Conservation (phyloP, 2,797 vertebrate species). For the Delichon dasypus region DNA sequence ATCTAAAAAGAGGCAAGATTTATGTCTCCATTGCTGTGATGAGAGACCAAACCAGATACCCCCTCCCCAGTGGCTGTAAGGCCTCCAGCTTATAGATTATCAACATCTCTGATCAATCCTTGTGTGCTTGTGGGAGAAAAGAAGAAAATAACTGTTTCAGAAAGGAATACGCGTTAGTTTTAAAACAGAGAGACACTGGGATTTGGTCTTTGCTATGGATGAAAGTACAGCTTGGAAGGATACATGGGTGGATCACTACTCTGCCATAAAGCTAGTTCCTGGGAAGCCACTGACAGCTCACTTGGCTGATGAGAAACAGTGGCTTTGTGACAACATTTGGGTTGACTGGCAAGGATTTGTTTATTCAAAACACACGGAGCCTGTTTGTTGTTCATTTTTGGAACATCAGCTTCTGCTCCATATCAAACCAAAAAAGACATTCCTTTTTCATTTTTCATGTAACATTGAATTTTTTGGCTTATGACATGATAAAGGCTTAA, state of each 20-base stretch:
- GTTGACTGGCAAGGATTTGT: background rate
- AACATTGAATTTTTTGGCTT: background rate
- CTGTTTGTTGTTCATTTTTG: slow-evolving; percentile 1
- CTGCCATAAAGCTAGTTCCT: slow-evolving; percentile 4
- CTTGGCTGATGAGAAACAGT: slow-evolving; percentile 53
- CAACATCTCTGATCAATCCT: background rate
- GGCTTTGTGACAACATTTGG: slow-evolving; percentile 19
- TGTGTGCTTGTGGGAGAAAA: background rate
- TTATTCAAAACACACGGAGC: slow-evolving; percentile 31
- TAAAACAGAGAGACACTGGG: background rate
- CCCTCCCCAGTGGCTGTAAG: background rate
- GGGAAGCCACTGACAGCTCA: slow-evolving; percentile 12
- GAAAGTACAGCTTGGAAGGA: background rate
- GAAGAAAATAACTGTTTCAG: background rate
- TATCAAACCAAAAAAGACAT: slow-evolving; percentile 39
- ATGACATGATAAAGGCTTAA: background rate
- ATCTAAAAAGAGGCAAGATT: slow-evolving; percentile 25
- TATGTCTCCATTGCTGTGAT: background rate
- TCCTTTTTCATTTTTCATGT: slow-evolving; percentile 21
- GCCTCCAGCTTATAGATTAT: background rate
- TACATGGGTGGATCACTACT: background rate
- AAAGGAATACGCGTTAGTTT: background rate
- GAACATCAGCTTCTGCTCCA: slow-evolving; percentile 36
- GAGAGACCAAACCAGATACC: background rate
- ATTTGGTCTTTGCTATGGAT: background rate